A percentile compares a stretch with the other conserved stretches of the same genome.
phyloP scores from a whole-genome alignment of 2,797 vertebrate species.

The Lagorchestes hirsutus region DNA sequence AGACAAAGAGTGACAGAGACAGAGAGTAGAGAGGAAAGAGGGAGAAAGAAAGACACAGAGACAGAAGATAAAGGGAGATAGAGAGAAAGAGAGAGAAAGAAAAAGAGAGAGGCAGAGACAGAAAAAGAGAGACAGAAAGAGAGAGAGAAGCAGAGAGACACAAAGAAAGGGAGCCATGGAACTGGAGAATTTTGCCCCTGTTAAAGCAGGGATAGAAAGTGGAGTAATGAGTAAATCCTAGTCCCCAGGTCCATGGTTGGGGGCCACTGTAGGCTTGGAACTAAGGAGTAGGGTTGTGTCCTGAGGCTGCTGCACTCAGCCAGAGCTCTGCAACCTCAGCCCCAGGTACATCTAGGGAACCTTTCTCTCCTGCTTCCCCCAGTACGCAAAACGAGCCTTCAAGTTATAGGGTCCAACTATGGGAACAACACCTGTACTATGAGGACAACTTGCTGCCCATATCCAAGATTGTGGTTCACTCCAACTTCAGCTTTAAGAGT shows the following conservation, averaged over 20 bases:
- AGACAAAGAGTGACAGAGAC: too few relatives aligned
- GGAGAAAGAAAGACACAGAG: too few relatives aligned
- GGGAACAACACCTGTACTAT: background rate
- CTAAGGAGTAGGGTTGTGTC: background rate
- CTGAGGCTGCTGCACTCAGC: background rate
- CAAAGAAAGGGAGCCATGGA: background rate
- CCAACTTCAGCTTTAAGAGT: constrained; percentile 85
- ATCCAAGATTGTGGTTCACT: constrained; percentile 76
- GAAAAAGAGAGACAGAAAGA: too few relatives aligned
- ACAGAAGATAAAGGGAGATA: too few relatives aligned
- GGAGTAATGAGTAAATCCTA: background rate
- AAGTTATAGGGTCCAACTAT: background rate
- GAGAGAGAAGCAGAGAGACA: too few relatives aligned
- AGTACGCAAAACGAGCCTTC: background rate
- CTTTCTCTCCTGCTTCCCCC: background rate
- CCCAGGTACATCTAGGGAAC: background rate
- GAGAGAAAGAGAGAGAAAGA: too few relatives aligned
- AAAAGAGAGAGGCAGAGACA: too few relatives aligned
- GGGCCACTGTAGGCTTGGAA: background rate
- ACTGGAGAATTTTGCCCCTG: background rate
- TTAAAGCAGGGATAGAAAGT: background rate
- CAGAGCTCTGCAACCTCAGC: background rate
- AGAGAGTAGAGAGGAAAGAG: too few relatives aligned
- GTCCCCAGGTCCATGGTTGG: background rate
- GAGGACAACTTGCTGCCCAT: background rate